Percentiles rank a stretch among this genome's conserved stretches.
Evolutionary conservation across 2,797 vertebrate species (phyloP).

Genomic region (Enteromius unitaeniatus): DNA sequence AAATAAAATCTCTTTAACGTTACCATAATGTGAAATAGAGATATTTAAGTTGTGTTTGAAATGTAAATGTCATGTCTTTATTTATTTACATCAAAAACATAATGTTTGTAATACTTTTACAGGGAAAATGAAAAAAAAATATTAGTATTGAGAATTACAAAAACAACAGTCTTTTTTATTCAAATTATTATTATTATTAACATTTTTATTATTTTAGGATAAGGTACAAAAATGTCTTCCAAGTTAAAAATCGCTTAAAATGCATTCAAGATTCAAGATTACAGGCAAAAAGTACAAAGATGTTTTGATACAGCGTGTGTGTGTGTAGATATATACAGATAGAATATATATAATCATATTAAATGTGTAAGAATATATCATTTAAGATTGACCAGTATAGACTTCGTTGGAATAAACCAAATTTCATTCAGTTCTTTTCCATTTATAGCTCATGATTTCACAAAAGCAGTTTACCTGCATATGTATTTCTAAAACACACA

Average conservation of each 20-base stretch:
- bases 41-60: background rate
- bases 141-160: background rate
- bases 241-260: background rate
- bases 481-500: background rate
- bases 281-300: background rate
- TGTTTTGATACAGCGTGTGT: background rate
- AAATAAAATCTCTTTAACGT: background rate
- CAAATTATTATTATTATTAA: too few relatives aligned
- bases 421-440: too few relatives aligned
- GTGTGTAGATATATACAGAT: too few relatives aligned
- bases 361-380: too few relatives aligned
- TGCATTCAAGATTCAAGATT: background rate
- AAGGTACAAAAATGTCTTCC: background rate
- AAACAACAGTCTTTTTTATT: background rate
- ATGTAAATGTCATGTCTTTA: background rate
- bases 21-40: background rate
- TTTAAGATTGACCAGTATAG: too few relatives aligned
- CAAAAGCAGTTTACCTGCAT: background rate
- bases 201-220: background rate
- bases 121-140: background rate
- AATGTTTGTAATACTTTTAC: background rate
- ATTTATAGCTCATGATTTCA: background rate
- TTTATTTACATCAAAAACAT: background rate
- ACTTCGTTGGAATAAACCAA: too few relatives aligned
- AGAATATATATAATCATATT: too few relatives aligned